A percentile compares a stretch with the other conserved stretches of the same genome.
Evolutionary conservation across 92 coral and sea anemone genomes (phyloP).

Genomic region (Porites divaricata): DNA sequence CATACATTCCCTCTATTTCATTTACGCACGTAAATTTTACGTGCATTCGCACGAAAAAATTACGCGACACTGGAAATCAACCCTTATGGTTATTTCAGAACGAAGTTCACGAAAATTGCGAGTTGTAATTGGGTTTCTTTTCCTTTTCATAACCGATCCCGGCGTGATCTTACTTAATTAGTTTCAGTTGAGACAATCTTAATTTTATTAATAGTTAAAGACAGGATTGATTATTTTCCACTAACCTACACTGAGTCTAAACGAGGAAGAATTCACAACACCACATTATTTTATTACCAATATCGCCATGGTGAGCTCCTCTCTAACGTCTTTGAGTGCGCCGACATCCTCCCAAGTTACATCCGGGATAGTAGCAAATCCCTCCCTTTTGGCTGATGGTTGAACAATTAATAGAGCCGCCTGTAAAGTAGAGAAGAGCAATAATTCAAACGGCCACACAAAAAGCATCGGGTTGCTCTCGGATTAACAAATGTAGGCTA

Average conservation of each 20-base stretch:
- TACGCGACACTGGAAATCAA: too few species aligned
- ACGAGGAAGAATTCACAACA: background rate
- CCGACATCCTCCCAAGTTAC: slow-evolving; percentile 98
- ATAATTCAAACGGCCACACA: background rate
- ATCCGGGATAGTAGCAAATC: slow-evolving; percentile 97
- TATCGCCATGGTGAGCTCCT: slow-evolving; percentile 94
- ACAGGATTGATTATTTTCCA: background rate
- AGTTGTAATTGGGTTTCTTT: too few species aligned
- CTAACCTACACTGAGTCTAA: background rate
- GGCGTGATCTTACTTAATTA: too few species aligned
- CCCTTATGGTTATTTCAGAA: too few species aligned
- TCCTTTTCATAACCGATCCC: too few species aligned
- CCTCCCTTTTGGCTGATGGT: slow-evolving; percentile 98
- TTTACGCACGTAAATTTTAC: too few species aligned
- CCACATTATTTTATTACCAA: slow-evolving; percentile 56
- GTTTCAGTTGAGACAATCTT: too few species aligned
- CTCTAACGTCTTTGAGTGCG: slow-evolving; percentile 88
- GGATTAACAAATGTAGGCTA: too few species aligned
- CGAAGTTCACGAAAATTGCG: too few species aligned
- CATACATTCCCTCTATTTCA: too few species aligned
- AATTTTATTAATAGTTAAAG: too few species aligned
- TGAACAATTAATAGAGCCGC: slow-evolving; percentile 85
- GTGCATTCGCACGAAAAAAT: too few species aligned
- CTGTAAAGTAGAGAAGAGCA: slow-evolving; percentile 31
- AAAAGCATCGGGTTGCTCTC: background rate